phyloP scores from a whole-genome alignment of 2,797 vertebrate species.

The Lateolabrax maculatus region DNA sequence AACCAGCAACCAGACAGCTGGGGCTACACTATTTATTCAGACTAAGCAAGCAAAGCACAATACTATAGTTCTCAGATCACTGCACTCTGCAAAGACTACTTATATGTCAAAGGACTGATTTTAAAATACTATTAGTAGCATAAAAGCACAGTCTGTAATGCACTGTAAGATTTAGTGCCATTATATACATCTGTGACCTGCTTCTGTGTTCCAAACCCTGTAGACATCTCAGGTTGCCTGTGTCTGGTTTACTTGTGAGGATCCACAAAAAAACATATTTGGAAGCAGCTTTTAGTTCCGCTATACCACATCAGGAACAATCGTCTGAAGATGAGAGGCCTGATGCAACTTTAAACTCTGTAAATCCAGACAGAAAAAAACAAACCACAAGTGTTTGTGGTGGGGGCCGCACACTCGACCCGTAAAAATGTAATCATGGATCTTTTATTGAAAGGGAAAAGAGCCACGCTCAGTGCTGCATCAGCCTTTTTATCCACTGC shows the following conservation, averaged over 20 bases:
- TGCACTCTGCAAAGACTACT: neutral
- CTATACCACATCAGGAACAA: neutral
- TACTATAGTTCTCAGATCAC: neutral
- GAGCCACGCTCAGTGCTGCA: neutral
- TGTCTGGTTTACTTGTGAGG: too few species aligned
- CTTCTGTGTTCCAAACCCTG: constrained; percentile 4
- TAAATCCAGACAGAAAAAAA: neutral
- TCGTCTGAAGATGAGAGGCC: constrained; percentile 9
- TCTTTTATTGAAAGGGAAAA: too few species aligned
- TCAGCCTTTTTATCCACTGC: neutral
- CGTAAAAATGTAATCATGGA: neutral
- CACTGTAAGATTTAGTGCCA: neutral
- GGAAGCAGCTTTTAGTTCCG: neutral
- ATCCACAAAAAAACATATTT: neutral
- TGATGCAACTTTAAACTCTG: neutral
- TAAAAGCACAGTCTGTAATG: too few species aligned
- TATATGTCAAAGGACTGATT: constrained; percentile 12
- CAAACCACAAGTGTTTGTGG: neutral
- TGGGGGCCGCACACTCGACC: neutral
- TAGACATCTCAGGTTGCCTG: neutral
- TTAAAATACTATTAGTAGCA: constrained; percentile 4
- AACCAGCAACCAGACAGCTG: neutral
- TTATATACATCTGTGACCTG: constrained; percentile 19
- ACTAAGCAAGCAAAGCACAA: constrained; percentile 1
- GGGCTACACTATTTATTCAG: neutral